Evolutionary conservation across 2,888 invertebrate genomes (phyloP).

Genomic region (Nymphalis polychloros): DNA sequence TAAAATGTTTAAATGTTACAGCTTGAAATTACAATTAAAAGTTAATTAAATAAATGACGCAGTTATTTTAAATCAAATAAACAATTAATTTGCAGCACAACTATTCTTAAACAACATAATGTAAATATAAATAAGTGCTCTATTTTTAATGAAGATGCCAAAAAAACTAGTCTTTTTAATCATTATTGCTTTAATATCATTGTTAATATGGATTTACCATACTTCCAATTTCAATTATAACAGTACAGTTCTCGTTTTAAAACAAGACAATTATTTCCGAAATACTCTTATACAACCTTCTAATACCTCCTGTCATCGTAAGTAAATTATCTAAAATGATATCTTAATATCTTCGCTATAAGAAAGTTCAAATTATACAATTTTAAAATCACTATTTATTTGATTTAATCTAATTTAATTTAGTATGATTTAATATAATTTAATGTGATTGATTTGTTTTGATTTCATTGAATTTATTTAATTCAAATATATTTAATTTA

Average conservation of each 20-base stretch:
- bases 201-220: conserved; percentile 62
- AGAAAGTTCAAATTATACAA: too few species aligned
- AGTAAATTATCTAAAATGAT: conserved; percentile 33
- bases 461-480: too few species aligned
- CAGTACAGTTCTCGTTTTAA: conserved; percentile 48
- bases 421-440: too few species aligned
- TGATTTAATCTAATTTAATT: too few species aligned
- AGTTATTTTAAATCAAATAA: too few species aligned
- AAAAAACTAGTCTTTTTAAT: conserved; percentile 43
- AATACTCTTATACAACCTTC: conserved; percentile 50
- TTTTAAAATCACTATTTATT: too few species aligned
- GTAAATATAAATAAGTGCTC: conserved; percentile 18
- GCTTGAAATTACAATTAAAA: background rate
- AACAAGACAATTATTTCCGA: conserved; percentile 44
- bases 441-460: too few species aligned
- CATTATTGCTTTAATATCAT: conserved; percentile 45
- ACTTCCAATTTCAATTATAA: conserved; percentile 53
- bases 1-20: too few species aligned
- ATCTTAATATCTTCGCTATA: too few species aligned
- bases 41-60: too few species aligned
- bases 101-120: background rate
- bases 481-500: too few species aligned
- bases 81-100: too few species aligned
- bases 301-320: conserved; percentile 52
- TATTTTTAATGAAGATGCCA: conserved; percentile 40